Percentiles rank a stretch among this genome's conserved stretches.
phyloP scores from a whole-genome alignment of 2,797 vertebrate species.

The Sebastes matsubarae region DNA sequence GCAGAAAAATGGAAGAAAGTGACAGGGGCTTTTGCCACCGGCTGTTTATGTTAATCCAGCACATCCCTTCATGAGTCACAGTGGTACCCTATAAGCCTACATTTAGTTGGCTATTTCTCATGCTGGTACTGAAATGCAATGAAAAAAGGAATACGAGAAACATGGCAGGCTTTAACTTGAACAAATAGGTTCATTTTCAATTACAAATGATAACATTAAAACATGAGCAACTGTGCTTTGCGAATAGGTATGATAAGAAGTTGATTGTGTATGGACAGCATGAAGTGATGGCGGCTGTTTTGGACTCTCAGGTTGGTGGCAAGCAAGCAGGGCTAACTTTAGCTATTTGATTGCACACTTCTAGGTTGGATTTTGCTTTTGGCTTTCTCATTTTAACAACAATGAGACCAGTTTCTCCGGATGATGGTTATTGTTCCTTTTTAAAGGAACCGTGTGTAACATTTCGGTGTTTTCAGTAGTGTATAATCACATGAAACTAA shows the following conservation, averaged over 20 bases:
- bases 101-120: conserved; percentile 40
- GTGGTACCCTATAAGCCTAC: conserved; percentile 30
- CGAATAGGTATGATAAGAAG: neutral
- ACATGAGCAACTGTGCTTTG: neutral
- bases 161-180: neutral
- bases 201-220: neutral
- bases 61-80: conserved; percentile 47
- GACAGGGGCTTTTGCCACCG: conserved; percentile 62
- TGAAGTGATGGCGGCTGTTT: neutral
- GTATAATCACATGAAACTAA: no score
- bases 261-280: neutral
- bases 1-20: conserved; percentile 73
- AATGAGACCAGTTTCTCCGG: neutral
- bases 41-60: conserved; percentile 57
- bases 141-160: neutral
- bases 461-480: no score
- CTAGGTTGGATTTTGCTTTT: neutral
- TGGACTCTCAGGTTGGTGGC: neutral
- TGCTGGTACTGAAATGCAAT: neutral
- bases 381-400: neutral
- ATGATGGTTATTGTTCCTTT: neutral
- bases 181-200: neutral
- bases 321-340: neutral
- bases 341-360: neutral
- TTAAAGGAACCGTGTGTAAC: neutral